These are phyloP conservation scores for Biston betularia DNA, from an alignment of 2,888 invertebrate species.

Conservation along the genomic window DNA sequence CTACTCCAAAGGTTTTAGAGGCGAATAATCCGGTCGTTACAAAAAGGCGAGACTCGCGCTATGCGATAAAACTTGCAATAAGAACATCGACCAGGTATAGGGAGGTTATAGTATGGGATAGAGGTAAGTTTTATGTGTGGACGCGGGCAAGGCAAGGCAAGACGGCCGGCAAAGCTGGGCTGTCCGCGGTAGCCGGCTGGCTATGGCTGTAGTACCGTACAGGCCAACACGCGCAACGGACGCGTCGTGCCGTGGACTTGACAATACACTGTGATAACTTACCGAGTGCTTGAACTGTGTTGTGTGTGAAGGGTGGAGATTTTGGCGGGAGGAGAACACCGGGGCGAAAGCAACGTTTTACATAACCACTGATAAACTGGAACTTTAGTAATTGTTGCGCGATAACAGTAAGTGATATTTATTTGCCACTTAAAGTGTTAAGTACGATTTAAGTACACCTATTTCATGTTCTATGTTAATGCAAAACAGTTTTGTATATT, in stretches of 20 bases:
- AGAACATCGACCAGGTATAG: slow-evolving; percentile 54
- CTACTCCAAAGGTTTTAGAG: slow-evolving; percentile 67
- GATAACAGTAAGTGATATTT: slow-evolving; percentile 78
- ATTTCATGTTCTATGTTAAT: slow-evolving; percentile 15
- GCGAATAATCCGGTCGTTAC: slow-evolving; percentile 65
- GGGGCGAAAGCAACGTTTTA: slow-evolving; percentile 71
- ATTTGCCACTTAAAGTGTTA: slow-evolving; percentile 31
- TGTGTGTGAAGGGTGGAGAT: slow-evolving; percentile 49
- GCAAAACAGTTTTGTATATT: slow-evolving; percentile 8
- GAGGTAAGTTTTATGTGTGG: slow-evolving; percentile 52
- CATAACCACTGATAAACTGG: slow-evolving; percentile 74
- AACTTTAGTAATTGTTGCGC: slow-evolving; percentile 77
- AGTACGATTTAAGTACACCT: slow-evolving; percentile 29
- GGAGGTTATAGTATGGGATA: slow-evolving; percentile 24
- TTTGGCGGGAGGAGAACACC: slow-evolving; percentile 64
- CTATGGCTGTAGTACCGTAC: slow-evolving; percentile 74
- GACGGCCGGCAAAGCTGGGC: slow-evolving; percentile 50
- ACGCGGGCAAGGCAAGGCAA: slow-evolving; percentile 50
- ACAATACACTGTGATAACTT: slow-evolving; percentile 40
- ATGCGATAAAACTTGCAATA: slow-evolving; percentile 72
- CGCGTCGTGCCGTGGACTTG: slow-evolving; percentile 58
- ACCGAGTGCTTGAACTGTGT: slow-evolving; percentile 62
- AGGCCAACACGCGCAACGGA: slow-evolving; percentile 71
- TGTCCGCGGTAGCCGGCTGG: slow-evolving; percentile 35
- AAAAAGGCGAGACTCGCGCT: slow-evolving; percentile 66